phyloP scores from a whole-genome alignment of 2,888 invertebrate genomes.

The Portevinia maculata region DNA sequence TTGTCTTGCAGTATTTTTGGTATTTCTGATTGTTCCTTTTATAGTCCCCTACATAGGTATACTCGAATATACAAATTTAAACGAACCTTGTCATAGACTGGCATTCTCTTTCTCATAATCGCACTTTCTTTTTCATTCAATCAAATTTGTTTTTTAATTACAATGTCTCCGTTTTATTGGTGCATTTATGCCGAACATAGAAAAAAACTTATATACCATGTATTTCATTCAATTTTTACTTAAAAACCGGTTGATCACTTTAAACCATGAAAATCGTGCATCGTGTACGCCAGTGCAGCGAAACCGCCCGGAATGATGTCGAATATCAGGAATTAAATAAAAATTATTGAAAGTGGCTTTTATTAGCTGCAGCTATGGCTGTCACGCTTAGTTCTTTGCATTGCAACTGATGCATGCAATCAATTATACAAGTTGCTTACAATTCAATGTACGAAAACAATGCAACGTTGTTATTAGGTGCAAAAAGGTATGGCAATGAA shows the following conservation, averaged over 20 bases:
- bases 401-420: conserved; percentile 44
- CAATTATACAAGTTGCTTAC: conserved; percentile 43
- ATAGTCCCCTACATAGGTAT: neutral
- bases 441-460: conserved; percentile 13
- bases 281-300: conserved; percentile 28
- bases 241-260: conserved; percentile 35
- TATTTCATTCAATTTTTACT: conserved; percentile 1
- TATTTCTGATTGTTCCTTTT: conserved; percentile 21
- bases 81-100: neutral
- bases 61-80: conserved; percentile 7
- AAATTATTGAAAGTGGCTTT: conserved; percentile 38
- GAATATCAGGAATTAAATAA: conserved; percentile 47
- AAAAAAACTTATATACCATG: neutral
- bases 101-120: conserved; percentile 10
- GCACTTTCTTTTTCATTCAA: conserved; percentile 55
- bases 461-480: conserved; percentile 33
- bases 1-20: conserved; percentile 13
- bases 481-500: conserved; percentile 58
- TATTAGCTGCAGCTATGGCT: conserved; percentile 27
- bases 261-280: conserved; percentile 50
- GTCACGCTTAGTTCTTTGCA: conserved; percentile 44
- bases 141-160: conserved; percentile 43
- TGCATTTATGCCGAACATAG: conserved; percentile 20
- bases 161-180: conserved; percentile 38
- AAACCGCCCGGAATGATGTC: conserved; percentile 39